Percentiles rank a stretch among this genome's conserved stretches.
These are phyloP conservation scores for Oenanthe oenanthe DNA, from an alignment of 2,113 vertebrate species.

Conservation along the genomic window DNA sequence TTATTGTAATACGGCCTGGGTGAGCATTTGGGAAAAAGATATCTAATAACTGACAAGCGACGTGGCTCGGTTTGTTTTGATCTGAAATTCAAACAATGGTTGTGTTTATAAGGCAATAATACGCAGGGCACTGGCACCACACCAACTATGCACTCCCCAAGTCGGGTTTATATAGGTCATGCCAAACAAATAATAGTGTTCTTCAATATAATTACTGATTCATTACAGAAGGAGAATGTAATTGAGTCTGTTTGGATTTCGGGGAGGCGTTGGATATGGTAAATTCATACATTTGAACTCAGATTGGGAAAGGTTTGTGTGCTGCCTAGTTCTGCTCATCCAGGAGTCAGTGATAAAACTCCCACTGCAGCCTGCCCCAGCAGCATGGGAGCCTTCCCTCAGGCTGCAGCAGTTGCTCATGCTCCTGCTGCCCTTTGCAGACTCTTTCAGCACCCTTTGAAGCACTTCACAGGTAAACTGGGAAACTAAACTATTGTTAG, in stretches of 20 bases:
- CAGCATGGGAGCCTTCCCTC: neutral
- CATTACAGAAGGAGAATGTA: conserved; percentile 50
- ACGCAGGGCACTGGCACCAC: conserved; percentile 56
- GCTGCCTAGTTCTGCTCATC: neutral
- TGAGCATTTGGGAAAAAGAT: conserved; percentile 69
- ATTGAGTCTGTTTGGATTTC: conserved; percentile 53
- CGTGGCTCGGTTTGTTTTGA: conserved; percentile 67
- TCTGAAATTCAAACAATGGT: conserved; percentile 72
- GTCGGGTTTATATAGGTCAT: conserved; percentile 70
- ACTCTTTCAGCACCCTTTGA: neutral
- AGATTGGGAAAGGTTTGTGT: neutral
- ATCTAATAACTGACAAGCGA: conserved; percentile 70
- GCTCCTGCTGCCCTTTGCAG: neutral
- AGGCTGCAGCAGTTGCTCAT: neutral
- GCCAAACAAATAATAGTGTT: conserved; percentile 66
- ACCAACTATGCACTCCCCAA: conserved; percentile 60
- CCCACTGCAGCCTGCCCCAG: neutral
- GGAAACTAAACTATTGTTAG: neutral
- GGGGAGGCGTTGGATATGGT: conserved; percentile 22
- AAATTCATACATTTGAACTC: conserved; percentile 7
- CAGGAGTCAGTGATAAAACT: neutral
- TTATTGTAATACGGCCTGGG: conserved; percentile 67
- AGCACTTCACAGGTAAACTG: neutral
- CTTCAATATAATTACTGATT: conserved; percentile 68
- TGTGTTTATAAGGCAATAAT: conserved; percentile 68